These are phyloP conservation scores for Hybos culiciformis DNA, from an alignment of 2,888 invertebrate genomes.

Conservation along the genomic window DNA sequence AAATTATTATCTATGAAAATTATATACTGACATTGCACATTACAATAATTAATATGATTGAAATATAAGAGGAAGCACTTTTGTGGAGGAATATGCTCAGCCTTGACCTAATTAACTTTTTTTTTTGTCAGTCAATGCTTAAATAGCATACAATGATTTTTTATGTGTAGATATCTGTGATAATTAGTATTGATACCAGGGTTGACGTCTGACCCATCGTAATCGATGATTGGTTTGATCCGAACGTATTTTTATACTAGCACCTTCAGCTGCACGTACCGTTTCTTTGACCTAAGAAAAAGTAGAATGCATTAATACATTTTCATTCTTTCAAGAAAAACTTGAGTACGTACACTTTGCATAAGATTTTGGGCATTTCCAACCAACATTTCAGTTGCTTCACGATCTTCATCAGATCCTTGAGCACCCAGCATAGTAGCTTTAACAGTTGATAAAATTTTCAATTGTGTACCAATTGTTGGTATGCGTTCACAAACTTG, in stretches of 20 bases:
- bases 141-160: too few relatives aligned
- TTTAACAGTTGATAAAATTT: conserved; percentile 97
- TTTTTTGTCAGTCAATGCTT: too few relatives aligned
- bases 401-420: conserved; percentile 89
- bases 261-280: conserved; percentile 95
- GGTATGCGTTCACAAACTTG: conserved; percentile 99
- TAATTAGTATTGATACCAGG: conserved; percentile 70
- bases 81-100: too few relatives aligned
- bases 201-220: conserved; percentile 90
- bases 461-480: conserved; percentile 96
- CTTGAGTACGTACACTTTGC: conserved; percentile 87
- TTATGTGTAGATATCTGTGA: not conserved
- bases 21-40: too few relatives aligned
- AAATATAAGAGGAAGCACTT: too few relatives aligned
- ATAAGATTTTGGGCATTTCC: conserved; percentile 99
- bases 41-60: too few relatives aligned
- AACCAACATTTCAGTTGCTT: conserved; percentile 98
- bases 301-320: not conserved
- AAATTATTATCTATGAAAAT: too few relatives aligned
- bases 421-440: conserved; percentile 99
- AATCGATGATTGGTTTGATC: conserved; percentile 82
- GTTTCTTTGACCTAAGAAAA: conserved; percentile 75
- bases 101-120: too few relatives aligned
- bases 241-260: conserved; percentile 96
- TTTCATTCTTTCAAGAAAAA: not conserved